These are phyloP conservation scores for Apamea anceps DNA, from an alignment of 2,888 invertebrate species.

Conservation along the genomic window DNA sequence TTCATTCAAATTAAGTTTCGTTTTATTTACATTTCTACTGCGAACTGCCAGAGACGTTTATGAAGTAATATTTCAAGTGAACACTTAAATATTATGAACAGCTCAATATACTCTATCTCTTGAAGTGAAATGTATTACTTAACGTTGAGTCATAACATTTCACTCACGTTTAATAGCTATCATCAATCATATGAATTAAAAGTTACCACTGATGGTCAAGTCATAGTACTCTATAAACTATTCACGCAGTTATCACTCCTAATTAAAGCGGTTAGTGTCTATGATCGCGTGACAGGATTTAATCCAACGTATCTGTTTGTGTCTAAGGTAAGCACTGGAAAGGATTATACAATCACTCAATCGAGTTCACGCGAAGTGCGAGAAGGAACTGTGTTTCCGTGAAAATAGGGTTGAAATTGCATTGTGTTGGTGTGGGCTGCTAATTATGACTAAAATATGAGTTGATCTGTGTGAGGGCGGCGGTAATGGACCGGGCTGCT, in stretches of 20 bases:
- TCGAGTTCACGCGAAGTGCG: constrained; percentile 15
- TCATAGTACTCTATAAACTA: constrained; percentile 22
- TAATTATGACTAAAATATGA: constrained; percentile 67
- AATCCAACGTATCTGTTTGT: constrained; percentile 60
- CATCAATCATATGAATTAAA: constrained; percentile 63
- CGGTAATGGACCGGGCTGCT: constrained; percentile 53
- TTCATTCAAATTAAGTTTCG: constrained; percentile 19
- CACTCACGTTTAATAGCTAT: constrained; percentile 16
- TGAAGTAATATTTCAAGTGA: constrained; percentile 36
- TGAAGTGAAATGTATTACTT: constrained; percentile 17
- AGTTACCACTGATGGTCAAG: constrained; percentile 48
- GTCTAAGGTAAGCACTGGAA: constrained; percentile 59
- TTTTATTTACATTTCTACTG: constrained; percentile 31
- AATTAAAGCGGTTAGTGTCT: constrained; percentile 30
- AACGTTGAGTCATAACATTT: constrained; percentile 33
- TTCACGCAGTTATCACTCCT: constrained; percentile 45
- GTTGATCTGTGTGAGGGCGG: constrained; percentile 52
- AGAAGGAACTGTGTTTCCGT: constrained; percentile 2
- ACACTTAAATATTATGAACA: constrained; percentile 26
- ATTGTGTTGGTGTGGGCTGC: constrained; percentile 21
- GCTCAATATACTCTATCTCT: constrained; percentile 7
- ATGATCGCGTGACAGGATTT: constrained; percentile 52
- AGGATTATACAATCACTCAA: constrained; percentile 64
- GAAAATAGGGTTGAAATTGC: constrained; percentile 42
- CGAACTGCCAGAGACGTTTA: constrained; percentile 9